Evolutionary conservation across 2,888 invertebrate species (phyloP).

Genomic region (Bellardia bayeri): DNA sequence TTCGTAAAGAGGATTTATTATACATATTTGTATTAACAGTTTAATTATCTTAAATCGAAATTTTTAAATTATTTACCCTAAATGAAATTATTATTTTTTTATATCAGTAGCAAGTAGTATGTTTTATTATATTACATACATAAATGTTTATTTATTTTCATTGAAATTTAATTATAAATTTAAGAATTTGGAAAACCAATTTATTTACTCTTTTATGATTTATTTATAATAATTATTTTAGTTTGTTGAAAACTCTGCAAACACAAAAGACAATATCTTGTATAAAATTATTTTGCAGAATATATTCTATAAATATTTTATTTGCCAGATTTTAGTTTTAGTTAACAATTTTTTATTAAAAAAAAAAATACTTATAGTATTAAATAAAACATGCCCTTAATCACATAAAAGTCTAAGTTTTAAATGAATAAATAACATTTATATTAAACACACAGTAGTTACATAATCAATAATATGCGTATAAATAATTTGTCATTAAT

Average conservation of each 20-base stretch:
- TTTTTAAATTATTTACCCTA: too few relatives aligned
- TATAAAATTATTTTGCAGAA: too few relatives aligned
- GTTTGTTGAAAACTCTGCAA: background rate
- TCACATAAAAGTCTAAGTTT: too few relatives aligned
- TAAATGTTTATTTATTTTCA: background rate
- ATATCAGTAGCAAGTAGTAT: too few relatives aligned
- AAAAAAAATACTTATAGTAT: too few relatives aligned
- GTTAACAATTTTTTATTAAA: background rate
- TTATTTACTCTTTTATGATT: background rate
- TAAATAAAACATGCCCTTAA: too few relatives aligned
- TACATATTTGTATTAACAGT: background rate
- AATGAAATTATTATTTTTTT: too few relatives aligned
- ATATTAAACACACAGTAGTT: too few relatives aligned
- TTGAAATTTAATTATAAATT: background rate
- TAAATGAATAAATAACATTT: too few relatives aligned
- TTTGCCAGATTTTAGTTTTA: background rate
- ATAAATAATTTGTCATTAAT: too few relatives aligned
- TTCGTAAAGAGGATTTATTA: conserved; percentile 32
- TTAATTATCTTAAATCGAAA: background rate
- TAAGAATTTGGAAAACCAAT: background rate
- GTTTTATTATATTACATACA: too few relatives aligned
- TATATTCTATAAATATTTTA: background rate
- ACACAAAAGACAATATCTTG: background rate
- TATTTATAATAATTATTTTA: background rate
- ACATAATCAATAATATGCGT: too few relatives aligned